Evolutionary conservation across 2,113 vertebrate genomes (phyloP), one percentile per base, ranked within the genome.

Genomic region (Kryptolebias marmoratus): DNA sequence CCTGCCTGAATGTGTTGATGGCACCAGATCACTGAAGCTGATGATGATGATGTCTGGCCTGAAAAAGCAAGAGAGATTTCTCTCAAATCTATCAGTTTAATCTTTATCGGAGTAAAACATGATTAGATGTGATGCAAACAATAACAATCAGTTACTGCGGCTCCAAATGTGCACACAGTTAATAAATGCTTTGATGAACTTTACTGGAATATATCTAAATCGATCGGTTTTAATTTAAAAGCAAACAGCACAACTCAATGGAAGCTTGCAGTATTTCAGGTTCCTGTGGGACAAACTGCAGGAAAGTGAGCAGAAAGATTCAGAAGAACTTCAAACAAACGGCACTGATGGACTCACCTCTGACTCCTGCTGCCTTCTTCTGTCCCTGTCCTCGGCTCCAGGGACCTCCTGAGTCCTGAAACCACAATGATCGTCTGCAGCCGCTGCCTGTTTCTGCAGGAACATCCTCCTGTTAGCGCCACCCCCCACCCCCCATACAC

Each of bases 21-120:
- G n/a, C 70, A 72, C 73, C 52, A 13, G 75, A 73, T 79, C 80
- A 75, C 73, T 45, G 14, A 62, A 70, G 85, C 14, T 48, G 47
- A 48, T 15, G 47, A 75, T 28, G 73, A 77, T 77, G 74, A 68
- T 83, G 79, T 80, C 68, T 71, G 57, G 85, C 83, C 88, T 87
- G 83, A 69, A 69, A 79, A 50, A 71, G 68, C 4, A 61, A 73
- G 58, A 85, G 6, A 53, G 50, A 6, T 2, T 13, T 6, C 15
- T 4, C 47, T 48, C 13, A 48, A n/a, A 22, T 52, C 5, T 6
- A 5, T 22, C n/a, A 27, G 50, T 18, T 53, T 1, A 53, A 15
- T 11, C 50, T 27, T 53, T 2, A 53, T 52, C 18, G 22, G 6
- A 18, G 6, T 4, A 22, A 2, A 52, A n/a, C 49, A 52, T 13